A percentile compares a stretch with the other conserved stretches of the same genome.
Evolutionary conservation across 2,797 vertebrate genomes (phyloP).

Genomic region (Adrianichthys oophorus): DNA sequence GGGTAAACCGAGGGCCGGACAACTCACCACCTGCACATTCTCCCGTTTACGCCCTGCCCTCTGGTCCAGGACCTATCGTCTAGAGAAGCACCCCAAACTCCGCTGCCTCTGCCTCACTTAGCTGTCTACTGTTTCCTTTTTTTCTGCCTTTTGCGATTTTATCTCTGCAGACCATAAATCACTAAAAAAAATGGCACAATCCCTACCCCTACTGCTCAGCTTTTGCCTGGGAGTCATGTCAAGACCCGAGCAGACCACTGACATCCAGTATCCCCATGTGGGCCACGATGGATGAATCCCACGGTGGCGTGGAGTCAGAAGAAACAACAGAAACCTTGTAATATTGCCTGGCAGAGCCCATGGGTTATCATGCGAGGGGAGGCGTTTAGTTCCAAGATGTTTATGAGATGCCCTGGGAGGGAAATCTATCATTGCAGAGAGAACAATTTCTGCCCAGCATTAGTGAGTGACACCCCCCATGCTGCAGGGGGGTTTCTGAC

Average conservation of each 20-base stretch:
- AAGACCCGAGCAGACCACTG: constrained; percentile 61
- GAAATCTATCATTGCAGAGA: constrained; percentile 68
- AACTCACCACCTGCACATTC: constrained; percentile 59
- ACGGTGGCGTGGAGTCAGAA: constrained; percentile 46
- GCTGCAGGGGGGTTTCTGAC: constrained; percentile 33
- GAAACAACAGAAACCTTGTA: constrained; percentile 77
- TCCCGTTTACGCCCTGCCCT: constrained; percentile 65
- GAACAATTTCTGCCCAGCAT: constrained; percentile 61
- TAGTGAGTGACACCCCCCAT: constrained; percentile 57
- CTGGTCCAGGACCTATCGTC: constrained; percentile 42
- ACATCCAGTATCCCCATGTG: constrained; percentile 65
- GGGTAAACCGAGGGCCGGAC: constrained; percentile 44
- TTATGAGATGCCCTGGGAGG: constrained; percentile 66
- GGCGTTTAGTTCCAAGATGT: constrained; percentile 53
- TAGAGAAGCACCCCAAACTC: constrained; percentile 27
- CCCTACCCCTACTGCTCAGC: constrained; percentile 44
- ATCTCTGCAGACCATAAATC: constrained; percentile 72
- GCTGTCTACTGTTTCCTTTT: constrained; percentile 64
- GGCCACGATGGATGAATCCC: constrained; percentile 56
- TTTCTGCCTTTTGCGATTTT: constrained; percentile 56
- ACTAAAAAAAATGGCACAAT: constrained; percentile 49
- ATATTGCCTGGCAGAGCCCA: constrained; percentile 59
- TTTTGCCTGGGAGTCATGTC: constrained; percentile 67
- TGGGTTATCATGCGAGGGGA: constrained; percentile 47
- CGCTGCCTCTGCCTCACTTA: not conserved